These are phyloP conservation scores for Lacanobia oleracea DNA, from an alignment of 2,888 invertebrate species.

Conservation along the genomic window DNA sequence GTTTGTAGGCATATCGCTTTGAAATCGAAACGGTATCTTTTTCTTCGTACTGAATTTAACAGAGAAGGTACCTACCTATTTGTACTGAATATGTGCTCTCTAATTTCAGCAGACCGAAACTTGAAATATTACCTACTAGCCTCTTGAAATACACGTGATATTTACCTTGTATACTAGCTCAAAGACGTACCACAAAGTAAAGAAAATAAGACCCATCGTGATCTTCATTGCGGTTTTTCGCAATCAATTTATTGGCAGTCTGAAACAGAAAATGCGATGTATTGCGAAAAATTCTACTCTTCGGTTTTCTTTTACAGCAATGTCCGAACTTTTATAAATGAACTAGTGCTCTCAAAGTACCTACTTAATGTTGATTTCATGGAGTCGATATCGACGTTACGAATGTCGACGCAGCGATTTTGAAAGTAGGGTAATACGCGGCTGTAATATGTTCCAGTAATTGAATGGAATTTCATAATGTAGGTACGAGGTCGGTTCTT, in stretches of 20 bases:
- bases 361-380: constrained; percentile 55
- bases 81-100: constrained; percentile 25
- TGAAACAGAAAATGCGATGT: too few species aligned
- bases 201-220: neutral
- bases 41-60: constrained; percentile 8
- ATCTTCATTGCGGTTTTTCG: constrained; percentile 25
- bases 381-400: constrained; percentile 41
- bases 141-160: constrained; percentile 26
- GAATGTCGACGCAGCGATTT: constrained; percentile 55
- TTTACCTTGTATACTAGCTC: constrained; percentile 16
- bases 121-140: constrained; percentile 26
- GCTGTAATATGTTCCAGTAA: constrained; percentile 59
- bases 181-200: neutral
- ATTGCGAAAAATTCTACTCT: neutral
- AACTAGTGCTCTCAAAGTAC: constrained; percentile 53
- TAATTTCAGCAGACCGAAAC: constrained; percentile 35
- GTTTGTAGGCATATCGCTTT: constrained; percentile 5
- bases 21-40: constrained; percentile 19
- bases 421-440: constrained; percentile 56
- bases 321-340: constrained; percentile 53
- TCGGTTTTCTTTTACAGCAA: constrained; percentile 19
- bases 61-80: neutral
- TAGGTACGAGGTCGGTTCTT: constrained; percentile 37
- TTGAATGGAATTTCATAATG: constrained; percentile 62
- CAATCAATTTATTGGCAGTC: too few species aligned